These are phyloP conservation scores for Heliothis subflexa DNA, from an alignment of 1,140 invertebrate species.

Conservation along the genomic window DNA sequence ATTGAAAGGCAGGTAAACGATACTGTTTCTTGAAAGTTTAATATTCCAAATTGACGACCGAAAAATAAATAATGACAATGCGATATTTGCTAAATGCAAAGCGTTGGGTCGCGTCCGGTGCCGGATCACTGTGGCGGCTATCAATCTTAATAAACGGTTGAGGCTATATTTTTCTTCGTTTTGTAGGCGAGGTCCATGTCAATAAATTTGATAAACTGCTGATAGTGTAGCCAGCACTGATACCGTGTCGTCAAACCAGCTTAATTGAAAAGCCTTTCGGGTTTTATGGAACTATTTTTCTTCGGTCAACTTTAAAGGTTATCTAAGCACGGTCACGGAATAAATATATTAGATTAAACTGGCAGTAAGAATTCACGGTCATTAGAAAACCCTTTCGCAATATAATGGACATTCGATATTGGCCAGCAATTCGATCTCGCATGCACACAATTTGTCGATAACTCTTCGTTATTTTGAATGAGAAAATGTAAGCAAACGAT, in stretches of 20 bases:
- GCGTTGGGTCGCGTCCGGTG: conserved; percentile 48
- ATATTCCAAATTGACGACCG: conserved; percentile 39
- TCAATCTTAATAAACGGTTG: conserved; percentile 69
- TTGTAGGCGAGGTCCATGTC: conserved; percentile 53
- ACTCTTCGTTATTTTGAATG: neutral
- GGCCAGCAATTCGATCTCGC: neutral
- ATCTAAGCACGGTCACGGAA: neutral
- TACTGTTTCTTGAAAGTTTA: neutral
- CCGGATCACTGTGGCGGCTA: conserved; percentile 56
- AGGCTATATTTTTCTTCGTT: conserved; percentile 61
- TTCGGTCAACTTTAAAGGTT: neutral
- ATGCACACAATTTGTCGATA: neutral
- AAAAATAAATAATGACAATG: conserved; percentile 46
- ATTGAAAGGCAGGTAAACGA: neutral
- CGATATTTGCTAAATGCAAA: conserved; percentile 60
- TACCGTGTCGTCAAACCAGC: conserved; percentile 15
- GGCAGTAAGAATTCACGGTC: neutral
- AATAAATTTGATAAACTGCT: conserved; percentile 60
- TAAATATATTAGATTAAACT: conserved; percentile 5
- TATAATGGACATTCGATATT: neutral
- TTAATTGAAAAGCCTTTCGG: conserved; percentile 35
- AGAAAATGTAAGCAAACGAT: neutral
- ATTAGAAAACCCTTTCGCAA: conserved; percentile 12
- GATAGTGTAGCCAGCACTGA: conserved; percentile 48
- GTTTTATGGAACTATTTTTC: neutral